Base-by-base conservation (phyloP, 2,888 invertebrate genomes). In the Acronicta aceris region DNA sequence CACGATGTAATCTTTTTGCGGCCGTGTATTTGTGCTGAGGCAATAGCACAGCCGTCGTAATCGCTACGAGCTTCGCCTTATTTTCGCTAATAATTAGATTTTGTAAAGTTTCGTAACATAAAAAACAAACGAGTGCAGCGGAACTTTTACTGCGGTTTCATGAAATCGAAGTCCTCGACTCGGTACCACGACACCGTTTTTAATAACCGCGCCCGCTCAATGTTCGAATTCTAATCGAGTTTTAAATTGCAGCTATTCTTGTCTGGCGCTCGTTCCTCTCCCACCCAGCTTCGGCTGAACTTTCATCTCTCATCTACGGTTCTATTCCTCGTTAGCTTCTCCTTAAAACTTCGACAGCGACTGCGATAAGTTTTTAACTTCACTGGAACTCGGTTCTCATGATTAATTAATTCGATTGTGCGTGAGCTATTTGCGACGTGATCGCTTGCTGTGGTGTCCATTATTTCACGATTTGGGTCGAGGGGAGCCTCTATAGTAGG, bases 361-460 rank as follows among this genome's bases (percentile, higher is more conserved):
- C 85, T 90, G 81, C 85, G 85, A 87, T 85, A 91, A 92, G 88
- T 91, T 93, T 94, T 94, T 92, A 92, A 93, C 91, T 93, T 87
- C 63, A 81, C 78, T 65, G 80, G 80, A 86, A 88, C 88, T 88
- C 84, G 87, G 83, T 87, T 88, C 86, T 88, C 87, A 88, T 93
- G 94, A 94, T 94, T 93, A 94, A 94, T 94, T 94, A 93, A 94
- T 92, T 92, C 85, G 90, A 93, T 94, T 94, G 91, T 93, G 86
- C 89, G 86, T 89, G 85, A 89, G 89, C 88, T 91, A 89, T 89
- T 89, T 83, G 87, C 84, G 87, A 86, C 86, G 85, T 85, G 88
- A 88, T 89, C 87, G 87, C 79, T 86, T 82, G 77, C 84, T 85
- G 78, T 79, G 84, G 83, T 89, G 90, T 89, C 89, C 89, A 92